Base-by-base conservation (phyloP, 2,113 vertebrate species). In the Xenotilapia flavipinnis region DNA sequence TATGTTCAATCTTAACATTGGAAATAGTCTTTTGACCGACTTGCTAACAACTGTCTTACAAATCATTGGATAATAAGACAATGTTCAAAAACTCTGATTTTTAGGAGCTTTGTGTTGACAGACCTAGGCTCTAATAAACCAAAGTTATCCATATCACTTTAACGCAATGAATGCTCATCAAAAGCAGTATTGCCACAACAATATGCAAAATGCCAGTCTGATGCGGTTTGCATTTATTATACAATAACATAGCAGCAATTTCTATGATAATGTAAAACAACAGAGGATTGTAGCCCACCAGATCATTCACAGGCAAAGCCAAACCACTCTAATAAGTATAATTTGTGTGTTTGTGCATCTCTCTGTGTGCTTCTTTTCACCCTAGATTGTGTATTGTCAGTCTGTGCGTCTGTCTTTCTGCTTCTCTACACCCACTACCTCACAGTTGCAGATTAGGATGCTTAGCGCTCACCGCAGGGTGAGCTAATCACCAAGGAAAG, bases 401-500 rank as follows among this genome's bases (percentile, higher is more conserved):
- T 47, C 47, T 79, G 28, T 56, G 40, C 33, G 62, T 77, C 82
- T 83, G 86, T 85, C 51, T 68, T 70, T 40, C 85, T 89, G 82
- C 86, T 40, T 47, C 83, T 81, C 79, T 81, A 82, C 87, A 91
- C 93, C 89, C 91, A 89, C 93, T 87, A 84, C 82, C 92, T 90
- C 89, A 53, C 26, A 73, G 89, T 91, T 70, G 84, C 92, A 94
- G 94, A 95, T 96, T 95, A 95, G 93, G 84, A 90, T 92, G 91
- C 95, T 96, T 95, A 95, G 91, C 83, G 80, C 92, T 95, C 92
- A 93, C 95, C 86, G 87, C 93, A 73, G 95, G 92, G 94, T 84
- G 87, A 91, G 93, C 94, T 96, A 96, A 96, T 95, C 95, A 95
- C 92, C 86, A 91, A 86, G 83, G 84, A 90, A 91, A 86, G 87